Base-by-base conservation (phyloP, 1,140 invertebrate species). In the Daktulosphaira vitifoliae region DNA sequence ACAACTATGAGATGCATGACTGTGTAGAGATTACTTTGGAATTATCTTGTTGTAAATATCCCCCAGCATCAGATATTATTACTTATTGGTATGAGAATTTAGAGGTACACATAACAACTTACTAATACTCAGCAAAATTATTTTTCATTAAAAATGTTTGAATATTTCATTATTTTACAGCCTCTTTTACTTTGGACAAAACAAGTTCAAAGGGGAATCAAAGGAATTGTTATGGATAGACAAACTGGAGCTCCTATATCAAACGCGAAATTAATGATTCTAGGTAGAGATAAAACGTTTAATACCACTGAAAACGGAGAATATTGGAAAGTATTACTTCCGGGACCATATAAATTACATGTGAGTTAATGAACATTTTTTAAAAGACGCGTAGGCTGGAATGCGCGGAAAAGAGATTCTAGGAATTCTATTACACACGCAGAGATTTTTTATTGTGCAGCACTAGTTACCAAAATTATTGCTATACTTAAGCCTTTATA, bases 21-120 rank as follows among this genome's bases (percentile, higher is more conserved):
- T 92, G 92, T 72, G 92, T 96, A 74, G 96, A 99, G 75, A 84
- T 98, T 52, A 98, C 96, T 5, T 85, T 99, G 69, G 96, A 99
- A 75, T 74, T 99, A 53, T 90, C 89, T 50, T 99, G 96, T 78
- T 94, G 91, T 76, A 99, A 99, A 77, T 97, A 87, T 77, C 95
- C 96, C 0, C 66, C 69, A 2, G 84, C 86, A 0, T 77, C 76
- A 3, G 74, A 81, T 5, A 73, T 99, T 68, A 80, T 83, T 0
- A 72, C 77, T 13, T 88, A 92, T 77, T 99, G 96, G 96, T 69
- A 76, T 5, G 79, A 84, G 44, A 99, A 99, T 74, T 87, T 89
- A 73, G 89, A 91, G 68, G 37, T 96, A 82, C 68, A 11, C 11
- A 33, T 33, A 33, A 33, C 11, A 11, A 33, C 29, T 11, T 6